Evolutionary conservation across 2,888 invertebrate species (phyloP).

Genomic region (Linyphia triangularis): DNA sequence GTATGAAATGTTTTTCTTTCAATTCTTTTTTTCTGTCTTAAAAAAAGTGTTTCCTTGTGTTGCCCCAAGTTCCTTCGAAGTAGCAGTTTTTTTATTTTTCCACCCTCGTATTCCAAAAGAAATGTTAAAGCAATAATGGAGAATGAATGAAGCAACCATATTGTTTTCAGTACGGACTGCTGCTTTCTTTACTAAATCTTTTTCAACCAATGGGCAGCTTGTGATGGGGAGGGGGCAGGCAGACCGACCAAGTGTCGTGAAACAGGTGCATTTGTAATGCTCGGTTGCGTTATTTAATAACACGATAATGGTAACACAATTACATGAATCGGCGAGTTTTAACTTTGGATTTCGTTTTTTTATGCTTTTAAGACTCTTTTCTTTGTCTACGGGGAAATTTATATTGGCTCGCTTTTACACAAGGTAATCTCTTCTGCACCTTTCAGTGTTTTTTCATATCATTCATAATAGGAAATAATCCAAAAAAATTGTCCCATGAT

Average conservation of each 20-base stretch:
- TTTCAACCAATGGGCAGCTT: neutral
- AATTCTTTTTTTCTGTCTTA: no score
- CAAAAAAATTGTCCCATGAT: no score
- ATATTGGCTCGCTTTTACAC: no score
- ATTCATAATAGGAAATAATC: no score
- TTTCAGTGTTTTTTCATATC: no score
- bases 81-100: no score
- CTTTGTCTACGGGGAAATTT: no score
- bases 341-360: neutral
- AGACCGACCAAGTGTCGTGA: neutral
- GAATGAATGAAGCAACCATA: neutral
- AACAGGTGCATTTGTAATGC: conserved; percentile 38
- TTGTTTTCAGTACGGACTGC: neutral
- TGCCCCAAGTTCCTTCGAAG: no score
- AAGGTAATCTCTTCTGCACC: neutral
- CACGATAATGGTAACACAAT: conserved; percentile 3
- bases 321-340: conserved; percentile 40
- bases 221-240: neutral
- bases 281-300: conserved; percentile 42
- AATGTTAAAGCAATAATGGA: no score
- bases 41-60: no score
- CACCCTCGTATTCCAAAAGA: no score
- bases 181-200: neutral
- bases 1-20: no score
- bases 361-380: neutral